Evolutionary conservation across 1,140 invertebrate species (phyloP).

Genomic region (Mya arenaria): DNA sequence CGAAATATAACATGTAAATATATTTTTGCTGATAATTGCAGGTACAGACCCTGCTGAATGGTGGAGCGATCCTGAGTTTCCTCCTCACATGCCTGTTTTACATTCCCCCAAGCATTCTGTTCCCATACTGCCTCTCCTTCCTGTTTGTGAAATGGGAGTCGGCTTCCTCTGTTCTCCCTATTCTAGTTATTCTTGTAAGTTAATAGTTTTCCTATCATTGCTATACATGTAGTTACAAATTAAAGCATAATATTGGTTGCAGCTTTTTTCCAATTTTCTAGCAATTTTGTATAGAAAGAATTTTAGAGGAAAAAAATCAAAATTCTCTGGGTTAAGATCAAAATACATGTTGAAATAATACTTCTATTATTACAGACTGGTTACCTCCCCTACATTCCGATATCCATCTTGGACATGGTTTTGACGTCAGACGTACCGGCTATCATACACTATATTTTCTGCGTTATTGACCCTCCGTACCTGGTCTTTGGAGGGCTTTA

Average conservation of each 20-base stretch:
- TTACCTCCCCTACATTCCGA: constrained; percentile 87
- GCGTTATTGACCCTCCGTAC: constrained; percentile 66
- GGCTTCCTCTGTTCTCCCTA: constrained; percentile 83
- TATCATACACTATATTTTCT: constrained; percentile 64
- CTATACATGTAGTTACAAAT: no score
- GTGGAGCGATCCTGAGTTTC: constrained; percentile 87
- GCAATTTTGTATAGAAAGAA: background rate
- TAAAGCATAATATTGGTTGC: background rate
- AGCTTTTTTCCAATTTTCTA: background rate
- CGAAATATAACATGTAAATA: no score
- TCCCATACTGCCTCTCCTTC: constrained; percentile 89
- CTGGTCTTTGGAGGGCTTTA: constrained; percentile 83
- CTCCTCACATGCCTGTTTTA: constrained; percentile 87
- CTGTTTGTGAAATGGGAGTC: constrained; percentile 91
- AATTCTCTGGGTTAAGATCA: background rate
- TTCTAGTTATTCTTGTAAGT: constrained; percentile 69
- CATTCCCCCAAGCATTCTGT: constrained; percentile 88
- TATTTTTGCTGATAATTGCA: constrained; percentile 63
- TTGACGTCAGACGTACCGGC: constrained; percentile 8
- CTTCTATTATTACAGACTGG: constrained; percentile 79
- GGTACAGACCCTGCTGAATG: constrained; percentile 80
- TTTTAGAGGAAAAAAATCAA: background rate
- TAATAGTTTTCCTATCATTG: no score
- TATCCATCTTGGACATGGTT: constrained; percentile 82
- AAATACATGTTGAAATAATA: background rate